Percentiles rank a stretch among this genome's conserved stretches.
phyloP scores from a whole-genome alignment of 2,797 vertebrate species.

The Argya squamiceps region DNA sequence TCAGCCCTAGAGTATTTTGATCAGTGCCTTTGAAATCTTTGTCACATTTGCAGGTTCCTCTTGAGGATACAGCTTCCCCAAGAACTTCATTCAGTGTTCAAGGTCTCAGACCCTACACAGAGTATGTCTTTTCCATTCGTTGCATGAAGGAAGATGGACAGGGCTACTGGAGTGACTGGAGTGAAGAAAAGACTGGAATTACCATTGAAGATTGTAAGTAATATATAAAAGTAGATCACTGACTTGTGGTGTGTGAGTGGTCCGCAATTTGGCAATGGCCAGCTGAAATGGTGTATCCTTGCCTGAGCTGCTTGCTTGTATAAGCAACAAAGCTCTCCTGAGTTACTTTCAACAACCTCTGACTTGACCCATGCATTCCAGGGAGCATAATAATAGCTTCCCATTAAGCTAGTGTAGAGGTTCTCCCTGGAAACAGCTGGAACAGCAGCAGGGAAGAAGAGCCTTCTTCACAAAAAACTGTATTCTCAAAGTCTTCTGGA shows the following conservation, averaged over 20 bases:
- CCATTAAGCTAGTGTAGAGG: neutral
- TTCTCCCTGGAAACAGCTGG: neutral
- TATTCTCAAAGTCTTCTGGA: neutral
- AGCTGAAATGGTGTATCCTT: neutral
- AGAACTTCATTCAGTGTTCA: constrained; percentile 86
- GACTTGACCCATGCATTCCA: neutral
- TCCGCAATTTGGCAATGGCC: fast-evolving
- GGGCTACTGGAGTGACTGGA: constrained; percentile 92
- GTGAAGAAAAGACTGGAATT: constrained; percentile 65
- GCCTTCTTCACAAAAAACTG: neutral
- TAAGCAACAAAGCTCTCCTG: neutral
- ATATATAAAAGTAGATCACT: neutral
- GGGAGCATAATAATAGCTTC: neutral
- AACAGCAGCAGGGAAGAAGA: neutral
- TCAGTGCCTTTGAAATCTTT: neutral
- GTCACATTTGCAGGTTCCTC: constrained; percentile 77
- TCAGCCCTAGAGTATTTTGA: neutral
- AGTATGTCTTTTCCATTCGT: constrained; percentile 83
- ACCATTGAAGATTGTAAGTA: constrained; percentile 87
- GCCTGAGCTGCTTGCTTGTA: neutral
- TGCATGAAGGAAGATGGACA: constrained; percentile 71
- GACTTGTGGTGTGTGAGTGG: neutral
- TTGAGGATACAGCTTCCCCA: constrained; percentile 65
- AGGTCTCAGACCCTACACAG: constrained; percentile 80
- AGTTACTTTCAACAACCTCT: neutral